Percentiles rank a stretch among this genome's conserved stretches.
Evolutionary conservation across 2,888 invertebrate genomes (phyloP).

Genomic region (Papilio elwesi): DNA sequence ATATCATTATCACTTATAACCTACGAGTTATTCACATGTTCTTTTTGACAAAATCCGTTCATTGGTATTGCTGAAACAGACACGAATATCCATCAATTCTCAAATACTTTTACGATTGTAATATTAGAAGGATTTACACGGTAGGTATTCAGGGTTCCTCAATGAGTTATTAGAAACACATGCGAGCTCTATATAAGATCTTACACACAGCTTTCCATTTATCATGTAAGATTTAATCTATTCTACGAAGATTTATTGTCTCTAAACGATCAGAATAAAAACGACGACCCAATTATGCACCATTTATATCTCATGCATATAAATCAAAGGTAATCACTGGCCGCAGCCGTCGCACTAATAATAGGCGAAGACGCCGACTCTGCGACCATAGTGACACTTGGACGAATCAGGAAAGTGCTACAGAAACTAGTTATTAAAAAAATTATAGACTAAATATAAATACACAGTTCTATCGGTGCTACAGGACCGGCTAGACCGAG

Average conservation of each 20-base stretch:
- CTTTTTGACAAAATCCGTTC: too few relatives aligned
- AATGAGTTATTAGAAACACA: constrained; percentile 13
- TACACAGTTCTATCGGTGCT: too few relatives aligned
- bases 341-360: constrained; percentile 62
- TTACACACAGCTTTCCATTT: constrained; percentile 46
- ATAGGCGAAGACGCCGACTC: constrained; percentile 56
- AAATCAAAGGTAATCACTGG: constrained; percentile 70
- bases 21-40: too few relatives aligned
- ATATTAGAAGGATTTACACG: background rate
- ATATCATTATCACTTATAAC: too few relatives aligned
- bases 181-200: constrained; percentile 43
- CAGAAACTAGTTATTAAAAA: background rate
- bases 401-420: constrained; percentile 38
- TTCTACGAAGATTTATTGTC: constrained; percentile 71
- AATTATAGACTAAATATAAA: too few relatives aligned
- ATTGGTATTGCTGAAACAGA: background rate
- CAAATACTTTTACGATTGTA: constrained; percentile 4
- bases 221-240: constrained; percentile 51
- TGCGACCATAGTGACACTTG: constrained; percentile 47
- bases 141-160: background rate
- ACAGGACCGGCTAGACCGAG: too few relatives aligned
- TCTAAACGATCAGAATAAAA: constrained; percentile 68
- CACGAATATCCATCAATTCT: background rate
- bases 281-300: constrained; percentile 68
- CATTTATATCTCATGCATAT: constrained; percentile 78